Evolutionary conservation across 2,797 vertebrate species (phyloP).

Genomic region (Clarias fuscus): DNA sequence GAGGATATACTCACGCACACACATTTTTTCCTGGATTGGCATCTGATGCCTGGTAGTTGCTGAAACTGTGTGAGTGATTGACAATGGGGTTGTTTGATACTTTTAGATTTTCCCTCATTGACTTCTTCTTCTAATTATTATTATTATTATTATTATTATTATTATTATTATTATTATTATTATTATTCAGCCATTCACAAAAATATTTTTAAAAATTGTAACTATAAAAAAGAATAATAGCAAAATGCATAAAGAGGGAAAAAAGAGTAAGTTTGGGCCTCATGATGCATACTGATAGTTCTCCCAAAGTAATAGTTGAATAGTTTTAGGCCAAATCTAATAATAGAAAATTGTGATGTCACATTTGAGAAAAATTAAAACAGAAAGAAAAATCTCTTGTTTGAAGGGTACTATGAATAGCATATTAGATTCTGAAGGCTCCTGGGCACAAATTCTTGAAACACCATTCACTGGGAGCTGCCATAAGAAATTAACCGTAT

Average conservation of each 20-base stretch:
- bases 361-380: conserved; percentile 63
- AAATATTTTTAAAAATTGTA: not conserved
- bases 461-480: conserved; percentile 27
- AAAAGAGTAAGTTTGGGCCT: not conserved
- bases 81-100: not conserved
- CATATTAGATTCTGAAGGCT: conserved; percentile 24
- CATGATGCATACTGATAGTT: not conserved
- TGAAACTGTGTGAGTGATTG: not conserved
- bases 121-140: too few species aligned
- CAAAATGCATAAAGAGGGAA: not conserved
- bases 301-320: conserved; percentile 61
- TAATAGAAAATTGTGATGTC: conserved; percentile 70
- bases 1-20: not conserved
- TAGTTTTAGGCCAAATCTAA: conserved; percentile 69
- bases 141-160: too few species aligned
- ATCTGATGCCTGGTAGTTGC: not conserved
- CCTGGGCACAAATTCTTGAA: conserved; percentile 49
- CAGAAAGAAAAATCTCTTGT: not conserved
- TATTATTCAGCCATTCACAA: not conserved
- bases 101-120: too few species aligned
- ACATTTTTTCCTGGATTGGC: not conserved
- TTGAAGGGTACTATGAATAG: conserved; percentile 55
- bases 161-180: not conserved
- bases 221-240: not conserved
- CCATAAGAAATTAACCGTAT: not conserved